These are phyloP conservation scores for Syncerus caffer DNA, from an alignment of 2,797 vertebrate species.

Conservation along the genomic window DNA sequence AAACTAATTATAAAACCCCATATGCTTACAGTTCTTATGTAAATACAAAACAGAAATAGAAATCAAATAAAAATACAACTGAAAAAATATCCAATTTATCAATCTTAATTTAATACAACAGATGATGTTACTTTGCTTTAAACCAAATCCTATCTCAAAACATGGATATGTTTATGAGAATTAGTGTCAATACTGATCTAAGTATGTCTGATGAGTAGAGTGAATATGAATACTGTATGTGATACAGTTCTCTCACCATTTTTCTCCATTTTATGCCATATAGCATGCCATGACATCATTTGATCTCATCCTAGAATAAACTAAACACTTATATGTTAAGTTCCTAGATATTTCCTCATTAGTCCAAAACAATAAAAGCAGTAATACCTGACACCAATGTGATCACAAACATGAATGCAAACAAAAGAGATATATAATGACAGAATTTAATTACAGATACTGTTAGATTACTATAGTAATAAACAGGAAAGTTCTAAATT, in stretches of 20 bases:
- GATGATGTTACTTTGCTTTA: constrained; percentile 46
- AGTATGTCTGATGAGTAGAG: neutral
- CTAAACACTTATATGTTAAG: neutral
- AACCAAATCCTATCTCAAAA: constrained; percentile 25
- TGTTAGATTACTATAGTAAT: neutral
- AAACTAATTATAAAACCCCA: constrained; percentile 57
- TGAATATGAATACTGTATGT: neutral
- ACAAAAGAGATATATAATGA: neutral
- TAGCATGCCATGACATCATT: neutral
- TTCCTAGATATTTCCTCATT: neutral
- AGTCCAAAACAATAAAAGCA: neutral
- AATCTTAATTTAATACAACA: constrained; percentile 51
- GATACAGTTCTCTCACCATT: neutral
- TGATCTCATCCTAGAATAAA: neutral
- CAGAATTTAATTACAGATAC: neutral
- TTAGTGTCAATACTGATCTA: constrained; percentile 17
- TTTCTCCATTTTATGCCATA: neutral
- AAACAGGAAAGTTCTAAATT: neutral
- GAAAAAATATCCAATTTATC: constrained; percentile 41
- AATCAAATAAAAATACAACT: constrained; percentile 55
- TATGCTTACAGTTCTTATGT: constrained; percentile 47
- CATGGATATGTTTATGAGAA: neutral
- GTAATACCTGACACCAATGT: neutral
- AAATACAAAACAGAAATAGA: constrained; percentile 58
- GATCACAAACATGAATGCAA: neutral